Evolutionary conservation across 35 echinoderm and acorn worm species (phyloP).

Genomic region (Strongylocentrotus purpuratus): DNA sequence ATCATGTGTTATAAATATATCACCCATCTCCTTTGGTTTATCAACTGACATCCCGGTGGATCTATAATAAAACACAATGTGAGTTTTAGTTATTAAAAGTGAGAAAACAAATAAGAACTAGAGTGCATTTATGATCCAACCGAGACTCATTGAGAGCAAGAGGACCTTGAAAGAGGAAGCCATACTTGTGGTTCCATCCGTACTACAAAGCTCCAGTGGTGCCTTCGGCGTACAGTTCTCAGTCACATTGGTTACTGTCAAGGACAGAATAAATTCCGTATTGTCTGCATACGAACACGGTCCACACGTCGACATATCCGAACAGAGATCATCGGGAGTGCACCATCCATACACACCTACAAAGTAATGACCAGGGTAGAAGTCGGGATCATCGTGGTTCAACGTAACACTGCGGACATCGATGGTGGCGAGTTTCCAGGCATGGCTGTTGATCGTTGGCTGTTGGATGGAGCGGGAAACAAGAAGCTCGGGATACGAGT

Average conservation of each 20-base stretch:
- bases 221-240: conserved; percentile 44
- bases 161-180: not conserved
- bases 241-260: conserved; percentile 46
- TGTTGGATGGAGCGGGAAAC: conserved; percentile 80
- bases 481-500: conserved; percentile 85
- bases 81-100: no score
- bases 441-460: conserved; percentile 82
- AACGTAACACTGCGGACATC: conserved; percentile 70
- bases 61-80: no score
- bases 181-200: not conserved
- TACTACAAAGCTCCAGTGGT: conserved; percentile 22
- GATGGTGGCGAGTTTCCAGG: conserved; percentile 89
- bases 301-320: conserved; percentile 69
- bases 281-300: conserved; percentile 77
- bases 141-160: not conserved
- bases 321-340: conserved; percentile 75
- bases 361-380: conserved; percentile 81
- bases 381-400: conserved; percentile 64
- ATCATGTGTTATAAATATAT: no score
- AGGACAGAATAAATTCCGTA: conserved; percentile 47
- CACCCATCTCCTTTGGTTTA: no score
- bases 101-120: not conserved
- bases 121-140: not conserved
- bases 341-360: conserved; percentile 95
- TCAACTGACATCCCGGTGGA: no score